Percentiles rank a stretch among this genome's conserved stretches.
Conservation (phyloP, 1,140 invertebrate species). For the Drosophila bipectinata region DNA sequence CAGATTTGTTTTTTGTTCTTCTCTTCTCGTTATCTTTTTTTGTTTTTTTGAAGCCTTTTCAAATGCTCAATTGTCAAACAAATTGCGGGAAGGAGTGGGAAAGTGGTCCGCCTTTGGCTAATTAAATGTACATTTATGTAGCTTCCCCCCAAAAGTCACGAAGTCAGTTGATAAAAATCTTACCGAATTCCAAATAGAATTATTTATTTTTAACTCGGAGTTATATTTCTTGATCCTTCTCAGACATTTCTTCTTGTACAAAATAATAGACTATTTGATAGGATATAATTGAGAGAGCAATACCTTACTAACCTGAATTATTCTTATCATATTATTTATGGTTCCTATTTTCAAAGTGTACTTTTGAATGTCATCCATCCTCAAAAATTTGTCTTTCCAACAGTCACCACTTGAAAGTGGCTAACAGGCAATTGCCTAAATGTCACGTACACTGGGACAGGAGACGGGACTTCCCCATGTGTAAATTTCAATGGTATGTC, state of each 20-base stretch:
- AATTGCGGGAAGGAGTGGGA: constrained; percentile 35
- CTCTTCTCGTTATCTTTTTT: constrained; percentile 8
- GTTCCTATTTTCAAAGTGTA: neutral
- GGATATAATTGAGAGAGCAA: no score
- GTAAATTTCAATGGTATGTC: constrained; percentile 41
- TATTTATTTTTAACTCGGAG: neutral
- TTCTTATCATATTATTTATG: no score
- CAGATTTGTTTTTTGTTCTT: constrained; percentile 8
- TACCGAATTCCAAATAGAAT: neutral
- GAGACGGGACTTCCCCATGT: neutral
- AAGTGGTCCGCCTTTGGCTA: constrained; percentile 50
- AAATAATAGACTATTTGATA: no score
- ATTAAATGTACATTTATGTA: constrained; percentile 77
- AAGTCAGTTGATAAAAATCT: constrained; percentile 22
- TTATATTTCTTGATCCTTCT: no score
- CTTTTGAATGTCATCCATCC: neutral
- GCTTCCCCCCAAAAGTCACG: constrained; percentile 44
- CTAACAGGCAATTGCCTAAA: constrained; percentile 66
- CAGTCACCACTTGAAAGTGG: constrained; percentile 50
- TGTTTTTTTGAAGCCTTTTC: constrained; percentile 60
- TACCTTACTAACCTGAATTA: no score
- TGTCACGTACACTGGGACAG: constrained; percentile 65
- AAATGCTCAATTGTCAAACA: constrained; percentile 55
- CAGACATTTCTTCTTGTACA: no score
- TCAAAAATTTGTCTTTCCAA: neutral